Evolutionary conservation across 2,113 vertebrate species (phyloP).

Genomic region (Caracal caracal): DNA sequence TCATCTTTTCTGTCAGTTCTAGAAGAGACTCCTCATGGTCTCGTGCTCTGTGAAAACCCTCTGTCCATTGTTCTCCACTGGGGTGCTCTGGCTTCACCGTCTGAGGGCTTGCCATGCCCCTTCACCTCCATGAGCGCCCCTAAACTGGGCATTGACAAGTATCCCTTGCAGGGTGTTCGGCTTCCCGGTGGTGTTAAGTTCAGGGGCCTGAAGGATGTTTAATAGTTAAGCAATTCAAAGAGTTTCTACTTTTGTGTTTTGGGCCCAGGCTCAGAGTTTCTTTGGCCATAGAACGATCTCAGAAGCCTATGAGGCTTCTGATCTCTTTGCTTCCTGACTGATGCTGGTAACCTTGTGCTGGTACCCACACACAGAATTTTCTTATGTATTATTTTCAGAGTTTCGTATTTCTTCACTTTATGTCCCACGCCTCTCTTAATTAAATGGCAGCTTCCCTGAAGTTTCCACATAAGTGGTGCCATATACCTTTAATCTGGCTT

Average conservation of each 20-base stretch:
- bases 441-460: not conserved
- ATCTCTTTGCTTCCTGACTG: not conserved
- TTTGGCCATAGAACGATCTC: not conserved
- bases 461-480: not conserved
- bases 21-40: not conserved
- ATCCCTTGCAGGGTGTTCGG: not conserved
- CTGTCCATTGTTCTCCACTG: not conserved
- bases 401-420: not conserved
- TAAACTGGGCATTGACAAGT: not conserved
- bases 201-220: not conserved
- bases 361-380: not conserved
- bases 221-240: not conserved
- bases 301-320: not conserved
- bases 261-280: not conserved
- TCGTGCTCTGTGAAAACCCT: not conserved
- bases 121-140: not conserved
- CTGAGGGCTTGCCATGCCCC: not conserved
- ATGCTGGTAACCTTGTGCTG: not conserved
- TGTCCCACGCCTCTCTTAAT: not conserved
- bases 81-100: not conserved
- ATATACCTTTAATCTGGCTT: not conserved
- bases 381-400: not conserved
- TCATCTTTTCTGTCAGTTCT: not conserved
- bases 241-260: not conserved
- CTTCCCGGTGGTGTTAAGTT: not conserved